phyloP scores from a whole-genome alignment of 2,888 invertebrate genomes.

The Malthinus seriepunctatus region DNA sequence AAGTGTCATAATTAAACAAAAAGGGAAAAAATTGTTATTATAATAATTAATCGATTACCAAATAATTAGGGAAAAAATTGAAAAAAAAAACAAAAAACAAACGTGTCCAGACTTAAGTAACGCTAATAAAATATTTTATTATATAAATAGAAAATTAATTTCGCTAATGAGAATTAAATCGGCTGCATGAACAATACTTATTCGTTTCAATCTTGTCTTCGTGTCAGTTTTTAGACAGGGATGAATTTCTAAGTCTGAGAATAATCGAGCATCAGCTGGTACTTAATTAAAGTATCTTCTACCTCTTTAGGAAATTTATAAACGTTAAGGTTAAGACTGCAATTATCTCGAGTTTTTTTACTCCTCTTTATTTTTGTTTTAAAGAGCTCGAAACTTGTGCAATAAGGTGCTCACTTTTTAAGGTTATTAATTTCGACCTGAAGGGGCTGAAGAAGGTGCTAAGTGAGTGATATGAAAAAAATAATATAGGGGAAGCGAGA shows the following conservation, averaged over 20 bases:
- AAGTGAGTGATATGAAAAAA: neutral
- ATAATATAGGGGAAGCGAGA: no score
- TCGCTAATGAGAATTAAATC: conserved; percentile 33
- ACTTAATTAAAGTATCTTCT: conserved; percentile 48
- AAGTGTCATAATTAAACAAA: conserved; percentile 38
- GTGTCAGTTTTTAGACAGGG: conserved; percentile 42
- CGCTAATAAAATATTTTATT: conserved; percentile 31
- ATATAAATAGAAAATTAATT: conserved; percentile 29
- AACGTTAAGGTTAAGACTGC: conserved; percentile 33
- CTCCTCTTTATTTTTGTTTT: neutral
- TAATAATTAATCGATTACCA: conserved; percentile 14
- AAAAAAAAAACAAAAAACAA: conserved; percentile 20
- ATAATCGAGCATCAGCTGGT: conserved; percentile 51
- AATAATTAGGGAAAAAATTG: conserved; percentile 5
- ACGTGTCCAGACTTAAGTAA: conserved; percentile 26
- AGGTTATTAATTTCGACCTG: neutral
- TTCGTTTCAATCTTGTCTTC: conserved; percentile 46
- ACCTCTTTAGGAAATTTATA: conserved; percentile 39
- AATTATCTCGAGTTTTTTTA: conserved; percentile 23
- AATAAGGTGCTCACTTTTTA: neutral
- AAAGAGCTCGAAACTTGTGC: no score
- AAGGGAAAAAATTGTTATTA: conserved; percentile 10
- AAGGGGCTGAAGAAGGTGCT: neutral
- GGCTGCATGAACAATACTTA: conserved; percentile 40
- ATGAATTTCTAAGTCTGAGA: conserved; percentile 43